Base-by-base conservation (phyloP, 2,113 vertebrate genomes). In the Entosphenus tridentatus region DNA sequence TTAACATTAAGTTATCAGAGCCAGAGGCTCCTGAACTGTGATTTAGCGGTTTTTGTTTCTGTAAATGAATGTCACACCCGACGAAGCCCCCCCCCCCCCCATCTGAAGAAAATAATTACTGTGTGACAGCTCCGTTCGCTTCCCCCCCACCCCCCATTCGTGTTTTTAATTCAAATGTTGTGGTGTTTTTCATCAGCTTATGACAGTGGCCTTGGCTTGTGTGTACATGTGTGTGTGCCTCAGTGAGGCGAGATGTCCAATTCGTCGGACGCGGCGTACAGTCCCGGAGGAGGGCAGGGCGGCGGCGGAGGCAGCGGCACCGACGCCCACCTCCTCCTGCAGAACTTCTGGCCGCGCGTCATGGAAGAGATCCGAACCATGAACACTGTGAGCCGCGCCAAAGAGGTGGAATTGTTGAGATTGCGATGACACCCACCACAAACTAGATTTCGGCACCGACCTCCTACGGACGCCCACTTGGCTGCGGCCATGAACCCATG, bases 341-440 rank as follows among this genome's bases (percentile, higher is more conserved):
- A 98, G 80, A 90, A 89, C 73, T 96, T 96, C 80, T 96, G 93
- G 93, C 92, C 93, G 8, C 84, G 89, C 1, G 89, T 95, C 71
- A 96, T 96, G 89, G 93, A 96, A 74, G 93, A 98, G 78, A 96
- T 98, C 70, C 83, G 89, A 70, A 98, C 90, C 76, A 79, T 98
- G 70, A 95, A 89, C 13, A 81, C 92, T 86, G 93, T 98, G 81
- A 72, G 83, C 16, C n/a, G 21, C 9, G 62, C n/a, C 21, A 11
- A n/a, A 65, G n/a, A 65, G 9, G 62, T 17, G 62, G n/a, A 21
- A 16, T 65, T 16, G 62, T 65, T 65, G n/a, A 65, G 62, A 16
- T 65, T 21, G 21, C 62, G 62, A n/a, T 16, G n/a, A 11, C n/a
- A 16, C 3, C n/a, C n/a, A 65, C 9, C 10, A 21, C n/a, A 65